Evolutionary conservation across 2,888 invertebrate species (phyloP), one percentile per base, ranked within the genome.

Genomic region (Clistopyga incitator): DNA sequence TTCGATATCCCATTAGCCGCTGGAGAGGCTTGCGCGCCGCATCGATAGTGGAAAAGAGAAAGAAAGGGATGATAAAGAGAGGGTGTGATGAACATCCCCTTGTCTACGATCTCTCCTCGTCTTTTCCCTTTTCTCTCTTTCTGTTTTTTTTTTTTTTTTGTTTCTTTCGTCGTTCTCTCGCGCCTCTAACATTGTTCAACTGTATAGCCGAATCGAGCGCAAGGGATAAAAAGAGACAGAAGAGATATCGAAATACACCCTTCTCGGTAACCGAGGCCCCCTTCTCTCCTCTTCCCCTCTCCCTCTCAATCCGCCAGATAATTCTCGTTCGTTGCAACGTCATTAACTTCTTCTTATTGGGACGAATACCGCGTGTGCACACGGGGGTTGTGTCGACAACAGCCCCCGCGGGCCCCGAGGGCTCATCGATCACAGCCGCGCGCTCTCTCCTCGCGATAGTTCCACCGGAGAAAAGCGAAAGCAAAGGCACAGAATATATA

Each of bases 271-370:
- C 45, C 42, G n/a, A n/a, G n/a, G 13, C n/a, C 54, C 34, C 52
- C 18, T 34, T 34, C 8, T 54, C 29, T 47, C 61, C 64, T 20
- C 25, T 38, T 11, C 13, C 47, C n/a, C 25, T 54, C 15, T n/a
- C 64, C 61, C 70, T 8, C 74, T 78, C 84, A 88, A 81, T 61
- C 84, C 84, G 77, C 84, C 84, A 86, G 88, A 90, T 91, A 90
- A 90, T 90, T 90, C 90, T 87, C 88, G 86, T 87, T 88, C 85
- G 88, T 89, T 90, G 90, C 90, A 89, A 89, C 90, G 90, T 90
- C 91, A 91, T 90, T 90, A 90, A 90, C 90, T 90, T 91, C 89
- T 90, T 90, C 89, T 90, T 89, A 88, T 90, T 91, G 84, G 67
- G 59, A 81, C 52, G 78, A 85, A 85, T 85, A 83, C 82, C 81